Percentiles rank a stretch among this genome's conserved stretches.
phyloP scores from a whole-genome alignment of 2,888 invertebrate genomes.

The Synergus laeviventris region DNA sequence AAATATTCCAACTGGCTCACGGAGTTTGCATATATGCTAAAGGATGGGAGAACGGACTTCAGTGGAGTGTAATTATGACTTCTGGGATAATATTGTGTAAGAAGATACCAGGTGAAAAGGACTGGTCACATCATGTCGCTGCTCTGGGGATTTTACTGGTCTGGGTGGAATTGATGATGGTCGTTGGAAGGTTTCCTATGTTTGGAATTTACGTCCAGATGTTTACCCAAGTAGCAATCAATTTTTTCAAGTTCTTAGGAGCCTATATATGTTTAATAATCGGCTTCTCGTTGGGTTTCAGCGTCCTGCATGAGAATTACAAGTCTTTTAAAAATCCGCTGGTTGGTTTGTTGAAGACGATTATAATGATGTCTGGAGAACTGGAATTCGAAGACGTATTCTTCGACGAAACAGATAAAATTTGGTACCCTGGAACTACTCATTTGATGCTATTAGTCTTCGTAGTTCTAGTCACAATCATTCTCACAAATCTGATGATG shows the following conservation, averaged over 20 bases:
- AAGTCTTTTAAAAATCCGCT: constrained; percentile 83
- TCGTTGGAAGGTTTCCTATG: constrained; percentile 90
- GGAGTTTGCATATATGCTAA: constrained; percentile 84
- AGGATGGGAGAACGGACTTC: constrained; percentile 91
- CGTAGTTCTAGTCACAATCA: constrained; percentile 87
- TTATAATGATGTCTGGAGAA: constrained; percentile 94
- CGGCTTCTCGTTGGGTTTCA: constrained; percentile 88
- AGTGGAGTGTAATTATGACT: constrained; percentile 84
- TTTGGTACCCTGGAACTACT: constrained; percentile 84
- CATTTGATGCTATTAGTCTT: constrained; percentile 87
- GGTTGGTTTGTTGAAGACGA: constrained; percentile 84
- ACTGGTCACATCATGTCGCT: constrained; percentile 89
- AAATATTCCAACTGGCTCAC: constrained; percentile 87
- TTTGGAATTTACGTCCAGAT: constrained; percentile 92
- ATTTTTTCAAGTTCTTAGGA: constrained; percentile 88
- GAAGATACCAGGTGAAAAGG: constrained; percentile 65
- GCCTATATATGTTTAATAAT: constrained; percentile 89
- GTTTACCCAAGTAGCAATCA: constrained; percentile 88
- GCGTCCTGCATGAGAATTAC: constrained; percentile 88
- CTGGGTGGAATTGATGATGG: constrained; percentile 91
- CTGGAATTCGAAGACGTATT: constrained; percentile 91
- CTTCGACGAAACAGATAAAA: constrained; percentile 77
- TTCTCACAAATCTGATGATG: constrained; percentile 88
- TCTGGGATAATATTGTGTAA: constrained; percentile 62
- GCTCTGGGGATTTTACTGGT: constrained; percentile 87